Base-by-base conservation (phyloP, 2,113 vertebrate genomes). In the Sphaerodactylus townsendi region DNA sequence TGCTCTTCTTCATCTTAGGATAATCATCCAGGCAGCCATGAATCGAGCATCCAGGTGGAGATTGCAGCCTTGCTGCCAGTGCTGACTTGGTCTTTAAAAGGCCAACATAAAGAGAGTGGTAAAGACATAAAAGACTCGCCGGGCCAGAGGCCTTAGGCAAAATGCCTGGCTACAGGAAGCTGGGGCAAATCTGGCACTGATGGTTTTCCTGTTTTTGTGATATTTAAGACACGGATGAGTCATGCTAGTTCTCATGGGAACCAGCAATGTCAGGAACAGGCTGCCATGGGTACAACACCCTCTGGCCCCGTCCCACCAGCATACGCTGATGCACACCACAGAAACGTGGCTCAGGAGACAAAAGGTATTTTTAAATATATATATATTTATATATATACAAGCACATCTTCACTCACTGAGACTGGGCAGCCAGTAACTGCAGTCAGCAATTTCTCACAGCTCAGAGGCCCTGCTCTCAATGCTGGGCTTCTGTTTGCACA, bases 41-140 rank as follows among this genome's bases (percentile, higher is more conserved):
- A 75, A 79, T 85, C 88, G 89, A 77, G 37, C 0, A 0, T 85
- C 84, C 1, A 0, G 1, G 0, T 10, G 71, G 4, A 75, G 82
- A 79, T 19, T 81, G 82, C 44, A 11, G 0, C n/a, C 33, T 1
- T 0, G 0, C 50, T 69, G 77, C 89, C 87, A 89, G 2, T 37
- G 79, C 86, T 87, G 88, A 86, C 10, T 90, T 85, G 74, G 21
- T 19, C 71, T 81, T 3, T 0, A 10, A 83, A 75, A 11, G 78
- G 91, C 92, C 93, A 94, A 81, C 1, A 10, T 2, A 79, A 91
- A 93, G 91, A 84, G 65, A 90, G 80, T 70, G 84, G 91, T 77
- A 90, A 92, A 91, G 72, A 65, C 79, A 88, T 86, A 77, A 21
- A 84, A 71, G 48, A 82, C 80, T 56, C 64, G 41, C 75, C 53